Base-by-base conservation (phyloP, 1,140 invertebrate genomes). In the Heterodera carotae region DNA sequence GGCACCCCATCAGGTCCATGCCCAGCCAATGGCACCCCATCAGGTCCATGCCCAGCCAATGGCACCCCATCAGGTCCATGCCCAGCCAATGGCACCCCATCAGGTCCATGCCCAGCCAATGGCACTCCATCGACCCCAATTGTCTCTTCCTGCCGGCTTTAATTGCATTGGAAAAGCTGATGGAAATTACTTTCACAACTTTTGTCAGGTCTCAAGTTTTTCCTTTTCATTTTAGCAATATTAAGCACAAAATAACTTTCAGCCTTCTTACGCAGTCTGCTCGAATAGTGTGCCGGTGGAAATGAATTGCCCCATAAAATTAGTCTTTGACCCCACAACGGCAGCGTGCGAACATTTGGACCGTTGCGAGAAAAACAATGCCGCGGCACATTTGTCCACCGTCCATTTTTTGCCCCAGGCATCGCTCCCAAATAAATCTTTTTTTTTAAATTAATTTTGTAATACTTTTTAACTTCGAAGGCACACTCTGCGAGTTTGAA, bases 111-210 rank as follows among this genome's bases (percentile, higher is more conserved):
- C n/a, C n/a, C n/a, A 5, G n/a, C 39, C 59, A 31, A 43, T 70
- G n/a, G 3, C 29, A 48, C 36, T 22, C 69, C 31, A 2, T 8
- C 29, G 33, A 29, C 68, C 0, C n/a, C 68, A 12, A 29, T 4
- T 27, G 7, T 3, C 67, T 7, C 36, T 31, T 25, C 22, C 69
- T 18, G 6, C 27, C 34, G 27, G 27, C 66, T 76, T 67, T 27
- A 36, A 76, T 33, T 76, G 74, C 27, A 22, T n/a, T 25, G 74
- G 74, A 27, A 76, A 76, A 62, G 10, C 59, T 31, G 74, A 76
- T 67, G 74, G 74, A 4, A 56, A 31, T 67, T 76, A 76, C 59
- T n/a, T 36, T 33, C 59, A 76, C 33, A 3, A 29, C 7, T 7
- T 27, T 27, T 76, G 74, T 62, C 74, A 76, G 27, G 48, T 56